Evolutionary conservation across 2,113 vertebrate genomes (phyloP).

Genomic region (Sminthopsis crassicaudata): DNA sequence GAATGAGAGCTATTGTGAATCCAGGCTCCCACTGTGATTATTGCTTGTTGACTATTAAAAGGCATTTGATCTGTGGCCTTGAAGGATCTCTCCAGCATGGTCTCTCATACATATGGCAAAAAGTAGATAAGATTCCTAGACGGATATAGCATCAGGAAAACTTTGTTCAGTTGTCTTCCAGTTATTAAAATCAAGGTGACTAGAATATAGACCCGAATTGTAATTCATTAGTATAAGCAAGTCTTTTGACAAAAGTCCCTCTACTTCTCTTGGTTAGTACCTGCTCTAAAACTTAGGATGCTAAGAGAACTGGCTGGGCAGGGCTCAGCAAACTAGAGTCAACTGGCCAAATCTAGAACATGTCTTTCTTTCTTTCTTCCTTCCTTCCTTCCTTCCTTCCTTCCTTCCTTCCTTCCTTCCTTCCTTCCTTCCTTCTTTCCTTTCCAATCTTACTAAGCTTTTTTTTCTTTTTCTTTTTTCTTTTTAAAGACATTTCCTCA

Average conservation of each 20-base stretch:
- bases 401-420: no score
- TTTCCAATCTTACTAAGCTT: neutral
- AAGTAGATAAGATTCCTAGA: neutral
- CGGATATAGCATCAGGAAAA: neutral
- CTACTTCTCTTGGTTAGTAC: neutral
- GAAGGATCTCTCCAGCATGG: neutral
- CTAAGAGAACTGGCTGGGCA: neutral
- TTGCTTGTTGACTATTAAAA: neutral
- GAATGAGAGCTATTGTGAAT: neutral
- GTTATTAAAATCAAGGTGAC: neutral
- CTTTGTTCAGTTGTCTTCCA: neutral
- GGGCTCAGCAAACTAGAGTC: neutral
- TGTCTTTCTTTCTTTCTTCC: neutral
- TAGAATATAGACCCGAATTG: neutral
- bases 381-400: no score
- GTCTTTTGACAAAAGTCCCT: neutral
- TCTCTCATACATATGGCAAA: neutral
- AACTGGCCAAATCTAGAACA: neutral
- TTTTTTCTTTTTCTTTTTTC: neutral
- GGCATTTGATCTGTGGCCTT: neutral
- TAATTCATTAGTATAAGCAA: neutral
- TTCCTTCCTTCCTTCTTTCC: no score
- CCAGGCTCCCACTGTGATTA: neutral
- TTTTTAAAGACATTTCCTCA: neutral
- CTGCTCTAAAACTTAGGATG: neutral